These are phyloP conservation scores for Coracias cyanogaster DNA, from an alignment of 2,797 vertebrate genomes.

Conservation along the genomic window DNA sequence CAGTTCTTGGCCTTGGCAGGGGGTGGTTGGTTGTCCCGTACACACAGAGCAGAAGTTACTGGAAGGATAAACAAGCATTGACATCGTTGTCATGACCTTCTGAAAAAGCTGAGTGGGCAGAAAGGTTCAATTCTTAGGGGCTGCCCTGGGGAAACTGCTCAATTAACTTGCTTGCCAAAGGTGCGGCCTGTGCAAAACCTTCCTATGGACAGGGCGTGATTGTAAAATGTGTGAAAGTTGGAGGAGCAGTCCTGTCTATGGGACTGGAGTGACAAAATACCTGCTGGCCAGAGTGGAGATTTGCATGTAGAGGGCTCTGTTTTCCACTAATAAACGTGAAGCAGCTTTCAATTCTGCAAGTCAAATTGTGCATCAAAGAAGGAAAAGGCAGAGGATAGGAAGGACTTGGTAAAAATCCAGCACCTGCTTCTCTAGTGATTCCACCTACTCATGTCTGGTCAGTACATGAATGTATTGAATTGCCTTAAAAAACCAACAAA, in stretches of 20 bases:
- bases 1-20: neutral
- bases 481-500: neutral
- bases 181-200: neutral
- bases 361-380: neutral
- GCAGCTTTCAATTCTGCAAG: neutral
- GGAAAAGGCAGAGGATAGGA: neutral
- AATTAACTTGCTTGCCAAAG: neutral
- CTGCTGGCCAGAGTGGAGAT: neutral
- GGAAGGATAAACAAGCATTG: neutral
- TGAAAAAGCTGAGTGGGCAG: neutral
- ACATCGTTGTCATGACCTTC: neutral
- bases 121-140: neutral
- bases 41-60: neutral
- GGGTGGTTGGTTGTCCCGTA: neutral
- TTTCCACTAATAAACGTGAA: neutral
- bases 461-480: neutral
- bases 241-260: neutral
- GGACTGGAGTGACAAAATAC: neutral
- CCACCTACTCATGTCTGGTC: neutral
- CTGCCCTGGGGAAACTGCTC: neutral
- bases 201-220: rapidly evolving
- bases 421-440: neutral
- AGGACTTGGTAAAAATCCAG: neutral
- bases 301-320: neutral
- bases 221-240: neutral